Evolutionary conservation across 2,888 invertebrate genomes (phyloP).

Genomic region (Andrena bicolor): DNA sequence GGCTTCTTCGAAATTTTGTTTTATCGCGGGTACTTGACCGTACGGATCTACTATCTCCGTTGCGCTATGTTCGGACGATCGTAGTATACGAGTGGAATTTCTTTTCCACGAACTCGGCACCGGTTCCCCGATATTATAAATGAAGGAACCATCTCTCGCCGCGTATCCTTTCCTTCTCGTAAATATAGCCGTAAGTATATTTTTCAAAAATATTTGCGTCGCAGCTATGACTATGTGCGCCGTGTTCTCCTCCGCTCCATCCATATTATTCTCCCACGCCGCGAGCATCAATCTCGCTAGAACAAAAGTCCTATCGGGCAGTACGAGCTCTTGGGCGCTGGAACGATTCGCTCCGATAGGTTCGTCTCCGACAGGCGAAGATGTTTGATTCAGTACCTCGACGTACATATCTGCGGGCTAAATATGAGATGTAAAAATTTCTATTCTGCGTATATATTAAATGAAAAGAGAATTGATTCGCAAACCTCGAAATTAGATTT

Average conservation of each 20-base stretch:
- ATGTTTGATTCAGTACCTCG: constrained; percentile 81
- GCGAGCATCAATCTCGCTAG: constrained; percentile 93
- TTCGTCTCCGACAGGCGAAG: constrained; percentile 83
- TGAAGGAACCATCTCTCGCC: constrained; percentile 90
- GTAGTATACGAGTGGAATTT: constrained; percentile 89
- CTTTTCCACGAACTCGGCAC: constrained; percentile 93
- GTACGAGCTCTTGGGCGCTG: constrained; percentile 90
- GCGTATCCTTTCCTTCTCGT: constrained; percentile 94
- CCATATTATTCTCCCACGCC: constrained; percentile 95
- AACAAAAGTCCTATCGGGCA: constrained; percentile 94
- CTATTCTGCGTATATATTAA: background rate
- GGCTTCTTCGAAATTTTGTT: constrained; percentile 90
- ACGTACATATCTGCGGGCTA: constrained; percentile 84
- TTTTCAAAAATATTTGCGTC: constrained; percentile 93
- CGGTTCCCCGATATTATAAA: constrained; percentile 92
- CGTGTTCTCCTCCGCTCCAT: constrained; percentile 93
- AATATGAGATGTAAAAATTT: constrained; percentile 8
- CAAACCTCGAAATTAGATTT: constrained; percentile 85
- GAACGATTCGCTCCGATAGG: constrained; percentile 86
- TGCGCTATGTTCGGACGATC: constrained; percentile 84
- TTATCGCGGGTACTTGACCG: constrained; percentile 88
- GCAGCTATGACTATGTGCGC: constrained; percentile 93
- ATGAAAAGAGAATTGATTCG: constrained; percentile 39
- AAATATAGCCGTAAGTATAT: constrained; percentile 91
- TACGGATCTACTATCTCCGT: constrained; percentile 80